These are phyloP conservation scores for Habrosyne pyritoides DNA, from an alignment of 2,888 invertebrate genomes.

Conservation along the genomic window DNA sequence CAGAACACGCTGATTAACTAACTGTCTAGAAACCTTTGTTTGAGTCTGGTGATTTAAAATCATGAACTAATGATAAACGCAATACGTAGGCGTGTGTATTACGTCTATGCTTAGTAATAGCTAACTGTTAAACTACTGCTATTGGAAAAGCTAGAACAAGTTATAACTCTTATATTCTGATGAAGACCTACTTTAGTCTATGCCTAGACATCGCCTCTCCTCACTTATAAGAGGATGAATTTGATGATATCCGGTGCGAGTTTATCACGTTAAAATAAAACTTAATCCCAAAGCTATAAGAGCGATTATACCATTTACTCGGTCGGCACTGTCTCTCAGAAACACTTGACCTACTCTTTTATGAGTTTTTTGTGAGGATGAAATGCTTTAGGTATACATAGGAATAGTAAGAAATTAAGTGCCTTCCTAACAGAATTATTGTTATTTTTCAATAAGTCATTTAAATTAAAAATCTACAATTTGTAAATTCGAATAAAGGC, in stretches of 20 bases:
- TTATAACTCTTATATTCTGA: background rate
- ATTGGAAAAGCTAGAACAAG: no score
- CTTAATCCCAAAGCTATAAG: background rate
- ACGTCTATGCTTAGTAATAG: no score
- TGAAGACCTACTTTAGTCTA: background rate
- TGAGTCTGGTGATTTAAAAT: no score
- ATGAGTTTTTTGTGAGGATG: background rate
- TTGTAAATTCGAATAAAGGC: no score
- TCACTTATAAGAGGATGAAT: background rate
- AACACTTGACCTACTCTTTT: conserved; percentile 16
- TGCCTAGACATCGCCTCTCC: background rate
- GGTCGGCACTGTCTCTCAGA: background rate
- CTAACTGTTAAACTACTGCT: no score
- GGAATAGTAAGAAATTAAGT: background rate
- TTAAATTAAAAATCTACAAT: no score
- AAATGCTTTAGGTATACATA: background rate
- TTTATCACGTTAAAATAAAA: background rate
- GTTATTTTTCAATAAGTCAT: no score
- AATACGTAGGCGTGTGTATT: no score
- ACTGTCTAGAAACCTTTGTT: no score
- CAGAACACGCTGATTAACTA: no score
- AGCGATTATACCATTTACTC: background rate
- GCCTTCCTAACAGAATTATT: no score
- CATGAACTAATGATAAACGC: no score
- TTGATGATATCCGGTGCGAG: background rate